Base-by-base conservation (phyloP, 2,888 invertebrate species). In the Trisateles emortualis region DNA sequence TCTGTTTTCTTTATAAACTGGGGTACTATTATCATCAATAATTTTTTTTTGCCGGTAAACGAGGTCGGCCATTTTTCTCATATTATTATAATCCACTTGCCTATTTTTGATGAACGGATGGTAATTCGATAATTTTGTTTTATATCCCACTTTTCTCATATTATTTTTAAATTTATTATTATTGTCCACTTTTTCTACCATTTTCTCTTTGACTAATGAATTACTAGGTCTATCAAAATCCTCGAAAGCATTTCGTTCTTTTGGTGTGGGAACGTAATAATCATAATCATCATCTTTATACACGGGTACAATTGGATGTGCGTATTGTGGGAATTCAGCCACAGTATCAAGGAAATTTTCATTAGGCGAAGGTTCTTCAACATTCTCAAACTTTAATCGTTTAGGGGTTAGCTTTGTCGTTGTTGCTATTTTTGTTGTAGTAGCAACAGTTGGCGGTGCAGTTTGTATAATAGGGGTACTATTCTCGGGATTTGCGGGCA, bases 151-250 rank as follows among this genome's bases (percentile, higher is more conserved):
- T 50, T 58, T 55, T 14, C 40, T 52, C 0, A 55, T 30, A 36
- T 42, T 51, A 9, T 40, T 54, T 30, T 32, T 22, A 8, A 49
- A 30, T 29, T 17, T 40, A 26, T 17, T 17, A 24, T 16, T 11
- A 26, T 26, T 26, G 1, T 13, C 29, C 38, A 9, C 32, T 36
- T 11, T 52, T 33, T 5, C 0, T 16, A 59, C 61, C 5, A 60
- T 26, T 52, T 73, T 78, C 52, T 73, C 77, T 66, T 72, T 74
- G 1, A 73, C 43, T 10, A 71, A 52, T 50, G 74, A 63, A 38
- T 64, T 42, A 10, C 57, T 64, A 14, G 67, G 61, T 30, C 52
- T 46, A 3, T 71, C 42, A 6, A 62, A 10, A 19, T 51, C 56
- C 51, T 73, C 59, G 41, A 72, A 59, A 35, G 63, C 47, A 22